Percentiles rank a stretch among this genome's conserved stretches.
Evolutionary conservation across 2,888 invertebrate genomes (phyloP).

Genomic region (Sarcophaga variegata): DNA sequence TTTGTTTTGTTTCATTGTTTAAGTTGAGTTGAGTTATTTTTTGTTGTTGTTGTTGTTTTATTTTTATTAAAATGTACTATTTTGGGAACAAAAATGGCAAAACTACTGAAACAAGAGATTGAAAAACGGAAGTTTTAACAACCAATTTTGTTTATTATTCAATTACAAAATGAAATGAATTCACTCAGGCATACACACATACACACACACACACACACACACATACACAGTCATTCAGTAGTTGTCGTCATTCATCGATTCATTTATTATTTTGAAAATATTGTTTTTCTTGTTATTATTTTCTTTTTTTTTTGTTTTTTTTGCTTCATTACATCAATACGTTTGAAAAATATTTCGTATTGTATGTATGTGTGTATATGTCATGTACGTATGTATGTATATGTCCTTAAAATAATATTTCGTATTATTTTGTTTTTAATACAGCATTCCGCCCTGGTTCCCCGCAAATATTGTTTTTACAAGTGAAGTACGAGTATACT

Average conservation of each 20-base stretch:
- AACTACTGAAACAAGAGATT: not conserved
- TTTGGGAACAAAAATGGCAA: not conserved
- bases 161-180: conserved; percentile 12
- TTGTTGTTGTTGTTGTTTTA: not conserved
- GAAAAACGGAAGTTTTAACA: not conserved
- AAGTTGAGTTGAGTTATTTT: conserved; percentile 12
- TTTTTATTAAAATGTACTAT: conserved; percentile 32
- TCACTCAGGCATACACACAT: conserved; percentile 2
- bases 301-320: not conserved
- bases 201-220: not conserved
- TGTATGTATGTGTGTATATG: no score
- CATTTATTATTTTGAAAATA: not conserved
- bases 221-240: not conserved
- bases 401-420: no score
- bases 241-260: not conserved
- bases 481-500: no score
- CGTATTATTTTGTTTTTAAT: no score
- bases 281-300: not conserved
- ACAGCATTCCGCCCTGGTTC: no score
- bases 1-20: conserved; percentile 34
- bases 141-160: conserved; percentile 26
- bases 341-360: no score
- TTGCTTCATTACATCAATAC: not conserved
- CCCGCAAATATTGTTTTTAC: no score
- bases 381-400: no score